Base-by-base conservation (phyloP, 2,888 invertebrate species). In the Pollenia angustigena region DNA sequence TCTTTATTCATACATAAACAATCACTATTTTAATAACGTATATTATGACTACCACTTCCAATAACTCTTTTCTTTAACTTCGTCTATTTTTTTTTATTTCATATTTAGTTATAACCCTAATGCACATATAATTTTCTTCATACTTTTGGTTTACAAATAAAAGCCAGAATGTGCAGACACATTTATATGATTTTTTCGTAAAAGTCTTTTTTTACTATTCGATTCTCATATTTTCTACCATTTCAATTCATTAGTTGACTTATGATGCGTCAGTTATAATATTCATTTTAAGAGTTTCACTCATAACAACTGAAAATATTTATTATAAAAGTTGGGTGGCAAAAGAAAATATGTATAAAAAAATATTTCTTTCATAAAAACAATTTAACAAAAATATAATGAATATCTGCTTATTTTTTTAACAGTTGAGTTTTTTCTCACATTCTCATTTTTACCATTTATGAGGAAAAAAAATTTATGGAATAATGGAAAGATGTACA, bases 241-340 rank as follows among this genome's bases (percentile, higher is more conserved):
- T 58, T 83, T 58, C 71, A 83, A 78, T 83, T 78, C 72, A 78
- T 83, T 83, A 78, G 71, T 72, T 78, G 71, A 72, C 72, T 83
- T 78, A 66, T 42, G 56, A 71, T 66, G 64, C 58, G 58, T 71
- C 50, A 68, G 60, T 69, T 78, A 42, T 62, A 64, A 76, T 62
- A 76, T 71, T 68, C 68, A 50, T 62, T 32, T 42, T 66, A n/a
- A 18, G 11, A 32, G 52, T 48, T 18, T 62, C 18, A 18, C 23
- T 50, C 16, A 40, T 40, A 48, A 40, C 52, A 60, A 60, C 66
- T 81, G 42, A 64, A 81, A 74, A 74, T 58, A 66, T 10, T 52
- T 58, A 66, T 10, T 52, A 11, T n/a, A 60, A 71, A 23, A 60
- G 32, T 52, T 64, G 64, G 32, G 9, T 48, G 46, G 14, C 11